phyloP scores from a whole-genome alignment of 2,113 vertebrate species.

The Pipa parva region DNA sequence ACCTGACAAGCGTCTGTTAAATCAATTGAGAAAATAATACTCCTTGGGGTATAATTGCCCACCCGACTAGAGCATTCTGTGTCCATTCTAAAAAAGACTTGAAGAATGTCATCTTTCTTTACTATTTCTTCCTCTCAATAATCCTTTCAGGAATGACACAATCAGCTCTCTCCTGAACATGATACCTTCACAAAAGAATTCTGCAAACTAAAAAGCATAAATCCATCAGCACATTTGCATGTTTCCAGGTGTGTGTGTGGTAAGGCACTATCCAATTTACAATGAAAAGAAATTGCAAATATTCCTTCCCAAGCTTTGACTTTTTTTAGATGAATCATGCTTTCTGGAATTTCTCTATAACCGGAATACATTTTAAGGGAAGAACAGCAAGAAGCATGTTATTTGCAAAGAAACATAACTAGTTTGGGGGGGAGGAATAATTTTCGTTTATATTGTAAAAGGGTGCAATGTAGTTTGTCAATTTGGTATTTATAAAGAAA shows the following conservation, averaged over 20 bases:
- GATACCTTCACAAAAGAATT: conserved; percentile 28
- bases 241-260: conserved; percentile 24
- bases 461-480: too few relatives aligned
- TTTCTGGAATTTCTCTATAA: too few relatives aligned
- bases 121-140: conserved; percentile 25
- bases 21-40: neutral
- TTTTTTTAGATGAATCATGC: too few relatives aligned
- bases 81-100: conserved; percentile 21
- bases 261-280: conserved; percentile 18
- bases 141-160: conserved; percentile 34
- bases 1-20: neutral
- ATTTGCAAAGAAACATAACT: neutral
- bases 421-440: neutral
- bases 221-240: conserved; percentile 20
- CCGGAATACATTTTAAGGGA: too few relatives aligned
- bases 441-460: too few relatives aligned
- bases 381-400: too few relatives aligned
- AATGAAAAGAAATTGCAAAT: conserved; percentile 21
- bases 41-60: neutral
- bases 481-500: too few relatives aligned
- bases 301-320: too few relatives aligned
- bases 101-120: conserved; percentile 14
- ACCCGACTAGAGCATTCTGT: neutral
- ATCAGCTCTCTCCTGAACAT: conserved; percentile 15
- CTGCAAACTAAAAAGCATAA: conserved; percentile 23